These are phyloP conservation scores for Pogonophryne albipinna DNA, from an alignment of 2,797 vertebrate genomes.

Conservation along the genomic window DNA sequence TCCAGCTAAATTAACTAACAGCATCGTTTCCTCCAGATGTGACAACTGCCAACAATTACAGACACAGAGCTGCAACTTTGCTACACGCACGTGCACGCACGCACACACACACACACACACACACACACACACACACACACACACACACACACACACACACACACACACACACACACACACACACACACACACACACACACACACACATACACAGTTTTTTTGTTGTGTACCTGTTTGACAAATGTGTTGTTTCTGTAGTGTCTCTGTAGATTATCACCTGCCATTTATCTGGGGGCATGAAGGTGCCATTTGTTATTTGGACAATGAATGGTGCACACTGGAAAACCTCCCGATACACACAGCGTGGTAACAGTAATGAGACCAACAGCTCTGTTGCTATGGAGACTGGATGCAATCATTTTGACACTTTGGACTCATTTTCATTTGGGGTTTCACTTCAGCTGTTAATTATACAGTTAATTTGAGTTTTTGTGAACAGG, in stretches of 20 bases:
- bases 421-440: conserved; percentile 77
- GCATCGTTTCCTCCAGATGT: conserved; percentile 40
- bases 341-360: conserved; percentile 82
- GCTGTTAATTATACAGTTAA: conserved; percentile 64
- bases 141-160: not conserved
- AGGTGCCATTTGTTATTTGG: conserved; percentile 83
- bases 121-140: conserved; percentile 3
- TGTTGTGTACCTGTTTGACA: conserved; percentile 70
- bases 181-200: conserved; percentile 1
- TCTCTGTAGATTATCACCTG: conserved; percentile 81
- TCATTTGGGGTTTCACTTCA: conserved; percentile 37
- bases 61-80: no score
- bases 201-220: conserved; percentile 25
- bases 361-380: conserved; percentile 81
- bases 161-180: not conserved
- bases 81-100: not conserved
- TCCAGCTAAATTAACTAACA: no score
- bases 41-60: no score
- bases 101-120: conserved; percentile 5
- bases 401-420: conserved; percentile 79
- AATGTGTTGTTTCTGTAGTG: conserved; percentile 79
- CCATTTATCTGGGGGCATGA: conserved; percentile 81
- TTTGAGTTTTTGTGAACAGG: conserved; percentile 46
- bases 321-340: conserved; percentile 79
- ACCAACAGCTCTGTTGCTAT: conserved; percentile 85